These are phyloP conservation scores for Empis livida DNA, from an alignment of 2,888 invertebrate genomes.

Conservation along the genomic window DNA sequence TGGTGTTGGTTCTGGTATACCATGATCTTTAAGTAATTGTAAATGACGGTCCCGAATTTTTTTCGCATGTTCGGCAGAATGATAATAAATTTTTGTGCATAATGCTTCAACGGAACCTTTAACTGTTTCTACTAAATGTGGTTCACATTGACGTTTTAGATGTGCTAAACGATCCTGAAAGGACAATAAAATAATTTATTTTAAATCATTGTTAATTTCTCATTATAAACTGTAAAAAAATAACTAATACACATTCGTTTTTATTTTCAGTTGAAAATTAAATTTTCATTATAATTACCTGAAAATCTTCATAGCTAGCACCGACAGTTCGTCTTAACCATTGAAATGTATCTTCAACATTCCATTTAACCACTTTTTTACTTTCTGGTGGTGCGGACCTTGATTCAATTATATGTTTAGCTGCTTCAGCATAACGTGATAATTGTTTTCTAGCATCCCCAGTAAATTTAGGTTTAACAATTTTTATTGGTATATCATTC, in stretches of 20 bases:
- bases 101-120: slow-evolving; percentile 91
- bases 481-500: slow-evolving; percentile 94
- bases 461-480: slow-evolving; percentile 89
- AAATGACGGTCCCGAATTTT: slow-evolving; percentile 82
- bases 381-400: slow-evolving; percentile 86
- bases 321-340: slow-evolving; percentile 89
- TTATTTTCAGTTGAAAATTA: slow-evolving; percentile 4
- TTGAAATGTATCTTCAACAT: slow-evolving; percentile 93
- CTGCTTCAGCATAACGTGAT: slow-evolving; percentile 88
- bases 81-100: slow-evolving; percentile 83
- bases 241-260: too few species aligned
- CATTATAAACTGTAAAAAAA: too few species aligned
- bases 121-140: slow-evolving; percentile 87
- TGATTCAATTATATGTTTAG: slow-evolving; percentile 92
- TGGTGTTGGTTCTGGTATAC: slow-evolving; percentile 55
- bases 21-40: slow-evolving; percentile 74
- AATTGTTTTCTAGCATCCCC: slow-evolving; percentile 92
- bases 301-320: slow-evolving; percentile 86
- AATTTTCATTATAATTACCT: slow-evolving; percentile 42
- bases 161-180: slow-evolving; percentile 59
- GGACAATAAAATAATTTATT: too few species aligned
- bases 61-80: slow-evolving; percentile 82
- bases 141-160: slow-evolving; percentile 88
- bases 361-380: slow-evolving; percentile 96
- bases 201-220: too few species aligned